These are phyloP conservation scores for Erpetoichthys calabaricus DNA, from an alignment of 2,797 vertebrate genomes.

Conservation along the genomic window DNA sequence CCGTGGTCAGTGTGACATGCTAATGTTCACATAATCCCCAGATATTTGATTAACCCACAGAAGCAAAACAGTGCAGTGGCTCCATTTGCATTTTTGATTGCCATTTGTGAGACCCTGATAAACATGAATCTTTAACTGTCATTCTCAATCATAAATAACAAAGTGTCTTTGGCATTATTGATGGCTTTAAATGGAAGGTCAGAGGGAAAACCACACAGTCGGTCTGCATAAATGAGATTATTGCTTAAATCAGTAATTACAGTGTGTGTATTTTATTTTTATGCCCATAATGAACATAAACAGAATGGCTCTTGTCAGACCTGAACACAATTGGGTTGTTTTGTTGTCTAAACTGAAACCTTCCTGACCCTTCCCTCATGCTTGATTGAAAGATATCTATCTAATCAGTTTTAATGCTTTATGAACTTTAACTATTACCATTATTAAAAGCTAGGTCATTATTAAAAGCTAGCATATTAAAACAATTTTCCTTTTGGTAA, in stretches of 20 bases:
- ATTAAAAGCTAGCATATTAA: slow-evolving; percentile 28
- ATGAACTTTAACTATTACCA: slow-evolving; percentile 47
- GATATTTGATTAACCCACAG: too few relatives aligned
- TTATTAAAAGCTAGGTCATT: slow-evolving; percentile 26
- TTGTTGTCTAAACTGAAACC: slow-evolving; percentile 47
- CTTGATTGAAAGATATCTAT: slow-evolving; percentile 34
- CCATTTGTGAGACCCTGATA: slow-evolving; percentile 13
- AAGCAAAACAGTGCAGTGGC: too few relatives aligned
- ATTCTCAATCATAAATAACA: slow-evolving; percentile 24
- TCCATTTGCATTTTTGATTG: slow-evolving; percentile 20
- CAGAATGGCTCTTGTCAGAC: slow-evolving; percentile 55
- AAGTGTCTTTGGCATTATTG: slow-evolving; percentile 32
- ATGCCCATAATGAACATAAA: slow-evolving; percentile 42
- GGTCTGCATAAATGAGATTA: slow-evolving; percentile 57
- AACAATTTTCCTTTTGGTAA: slow-evolving; percentile 6
- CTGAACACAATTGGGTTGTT: slow-evolving; percentile 29
- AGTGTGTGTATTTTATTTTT: slow-evolving; percentile 43
- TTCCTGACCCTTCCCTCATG: slow-evolving; percentile 6
- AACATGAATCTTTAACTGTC: slow-evolving; percentile 24
- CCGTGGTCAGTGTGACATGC: too few relatives aligned
- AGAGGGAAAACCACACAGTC: slow-evolving; percentile 36
- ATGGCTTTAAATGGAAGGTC: slow-evolving; percentile 38
- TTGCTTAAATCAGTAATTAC: slow-evolving; percentile 59
- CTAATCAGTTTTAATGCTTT: slow-evolving; percentile 56
- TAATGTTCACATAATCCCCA: too few relatives aligned